Base-by-base conservation (phyloP, 2,797 vertebrate species). In the Sebastes trivittatus region DNA sequence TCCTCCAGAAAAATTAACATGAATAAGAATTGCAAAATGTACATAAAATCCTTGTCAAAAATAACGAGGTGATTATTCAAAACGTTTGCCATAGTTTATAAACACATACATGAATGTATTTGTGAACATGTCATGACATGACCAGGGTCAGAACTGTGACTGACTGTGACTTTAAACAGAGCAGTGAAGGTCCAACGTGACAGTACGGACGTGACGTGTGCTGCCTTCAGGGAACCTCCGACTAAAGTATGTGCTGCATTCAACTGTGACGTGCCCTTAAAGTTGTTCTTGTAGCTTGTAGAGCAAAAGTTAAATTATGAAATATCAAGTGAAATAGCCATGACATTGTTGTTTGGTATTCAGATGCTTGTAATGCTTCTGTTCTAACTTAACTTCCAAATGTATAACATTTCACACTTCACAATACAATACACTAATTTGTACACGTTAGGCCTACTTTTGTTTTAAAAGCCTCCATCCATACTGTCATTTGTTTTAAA, bases 81-180 rank as follows among this genome's bases (percentile, higher is more conserved):
- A 71, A 49, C 14, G 2, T 9, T 3, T 55, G 2, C 13, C 25
- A 34, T 6, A 18, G 7, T 52, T n/a, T 54, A 9, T 29, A 9
- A 36, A 34, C 16, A 29, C 2, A 6, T 7, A 3, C 0, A 32
- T 23, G 0, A n/a, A 25, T 36, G 25, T 1, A 16, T 20, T 58
- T 52, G 29, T 54, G 25, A 54, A 60, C 14, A 55, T 58, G 72
- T 23, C 13, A 38, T 38, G 1, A 38, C 36, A 38, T 38, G 36
- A 38, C 36, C 11, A 38, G 0, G 36, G 11, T 14, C 42, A 1
- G 22, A 0, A 42, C 38, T 42, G 38, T 6, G 34, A 30, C 42
- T 20, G 38, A 55, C 34, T 72, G 64, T 23, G 30, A 23, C 84
- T 73, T 86, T 85, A 72, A 76, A 30, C 20, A 25, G 34, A 34